Evolutionary conservation across 2,888 invertebrate genomes (phyloP).

Genomic region (Sclerodermus sp.): DNA sequence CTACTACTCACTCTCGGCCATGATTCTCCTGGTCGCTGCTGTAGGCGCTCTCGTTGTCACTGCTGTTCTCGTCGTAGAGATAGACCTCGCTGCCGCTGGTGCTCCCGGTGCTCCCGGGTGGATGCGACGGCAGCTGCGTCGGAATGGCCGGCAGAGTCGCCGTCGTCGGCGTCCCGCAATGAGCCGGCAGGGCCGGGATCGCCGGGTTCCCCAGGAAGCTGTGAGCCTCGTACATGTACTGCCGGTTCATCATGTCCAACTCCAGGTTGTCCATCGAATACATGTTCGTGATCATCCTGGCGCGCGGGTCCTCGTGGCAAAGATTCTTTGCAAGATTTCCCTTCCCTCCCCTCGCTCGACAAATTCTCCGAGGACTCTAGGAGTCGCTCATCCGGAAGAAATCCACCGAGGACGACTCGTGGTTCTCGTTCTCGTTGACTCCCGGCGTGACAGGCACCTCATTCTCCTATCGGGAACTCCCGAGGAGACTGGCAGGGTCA

Average conservation of each 20-base stretch:
- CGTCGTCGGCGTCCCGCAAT: conserved; percentile 40
- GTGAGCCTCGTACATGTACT: conserved; percentile 65
- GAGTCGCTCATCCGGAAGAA: too few species aligned
- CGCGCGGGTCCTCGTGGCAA: too few species aligned
- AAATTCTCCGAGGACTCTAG: too few species aligned
- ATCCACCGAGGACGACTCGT: too few species aligned
- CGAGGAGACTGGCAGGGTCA: too few species aligned
- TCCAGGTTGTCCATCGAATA: conserved; percentile 72
- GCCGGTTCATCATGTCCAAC: conserved; percentile 69
- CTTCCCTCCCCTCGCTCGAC: too few species aligned
- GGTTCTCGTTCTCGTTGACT: too few species aligned
- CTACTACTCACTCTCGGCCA: conserved; percentile 72
- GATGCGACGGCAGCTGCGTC: conserved; percentile 48
- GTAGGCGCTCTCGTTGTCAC: conserved; percentile 72
- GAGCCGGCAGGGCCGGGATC: conserved; percentile 54
- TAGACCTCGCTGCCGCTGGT: conserved; percentile 70
- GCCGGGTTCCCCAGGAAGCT: conserved; percentile 57
- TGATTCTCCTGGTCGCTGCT: conserved; percentile 84
- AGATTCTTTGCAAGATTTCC: too few species aligned
- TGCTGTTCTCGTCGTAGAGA: conserved; percentile 68
- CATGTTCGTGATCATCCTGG: conserved; percentile 52
- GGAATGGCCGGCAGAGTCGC: conserved; percentile 47
- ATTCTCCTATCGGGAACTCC: too few species aligned
- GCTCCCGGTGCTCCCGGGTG: conserved; percentile 63
- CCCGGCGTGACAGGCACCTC: too few species aligned